These are phyloP conservation scores for Elanoides forficatus DNA, from an alignment of 2,113 vertebrate species.

Conservation along the genomic window DNA sequence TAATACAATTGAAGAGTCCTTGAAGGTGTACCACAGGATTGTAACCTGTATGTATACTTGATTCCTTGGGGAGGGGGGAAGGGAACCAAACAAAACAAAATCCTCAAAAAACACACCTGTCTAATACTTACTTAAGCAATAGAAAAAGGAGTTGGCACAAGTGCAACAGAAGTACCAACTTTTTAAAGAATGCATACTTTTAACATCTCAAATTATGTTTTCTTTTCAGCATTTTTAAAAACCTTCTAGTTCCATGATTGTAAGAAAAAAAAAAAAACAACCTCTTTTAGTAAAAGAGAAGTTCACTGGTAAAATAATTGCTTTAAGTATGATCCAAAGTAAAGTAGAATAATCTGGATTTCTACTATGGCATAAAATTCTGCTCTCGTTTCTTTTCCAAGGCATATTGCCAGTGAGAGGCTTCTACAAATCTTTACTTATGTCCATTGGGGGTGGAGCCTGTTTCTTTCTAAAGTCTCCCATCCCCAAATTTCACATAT, in stretches of 20 bases:
- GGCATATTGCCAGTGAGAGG: neutral
- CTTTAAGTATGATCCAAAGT: neutral
- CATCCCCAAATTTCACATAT: neutral
- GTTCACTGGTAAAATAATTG: neutral
- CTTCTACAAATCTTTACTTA: neutral
- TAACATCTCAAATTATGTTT: neutral
- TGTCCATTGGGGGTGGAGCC: neutral
- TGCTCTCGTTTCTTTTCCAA: neutral
- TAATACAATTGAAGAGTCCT: neutral
- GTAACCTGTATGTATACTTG: neutral
- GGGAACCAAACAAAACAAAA: neutral
- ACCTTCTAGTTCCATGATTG: neutral
- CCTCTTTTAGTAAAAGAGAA: neutral
- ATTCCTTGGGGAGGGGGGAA: neutral
- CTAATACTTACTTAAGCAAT: neutral
- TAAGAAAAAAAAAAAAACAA: neutral
- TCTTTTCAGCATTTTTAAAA: fast-evolving
- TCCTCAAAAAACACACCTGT: neutral
- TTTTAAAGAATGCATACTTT: neutral
- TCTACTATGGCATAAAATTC: neutral
- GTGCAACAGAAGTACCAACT: neutral
- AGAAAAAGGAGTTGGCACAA: neutral
- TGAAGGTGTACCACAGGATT: neutral
- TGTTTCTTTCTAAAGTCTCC: neutral
- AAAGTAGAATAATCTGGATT: neutral